Evolutionary conservation across 2,888 invertebrate species (phyloP), one percentile per base, ranked within the genome.

Genomic region (Spilosoma lubricipeda): DNA sequence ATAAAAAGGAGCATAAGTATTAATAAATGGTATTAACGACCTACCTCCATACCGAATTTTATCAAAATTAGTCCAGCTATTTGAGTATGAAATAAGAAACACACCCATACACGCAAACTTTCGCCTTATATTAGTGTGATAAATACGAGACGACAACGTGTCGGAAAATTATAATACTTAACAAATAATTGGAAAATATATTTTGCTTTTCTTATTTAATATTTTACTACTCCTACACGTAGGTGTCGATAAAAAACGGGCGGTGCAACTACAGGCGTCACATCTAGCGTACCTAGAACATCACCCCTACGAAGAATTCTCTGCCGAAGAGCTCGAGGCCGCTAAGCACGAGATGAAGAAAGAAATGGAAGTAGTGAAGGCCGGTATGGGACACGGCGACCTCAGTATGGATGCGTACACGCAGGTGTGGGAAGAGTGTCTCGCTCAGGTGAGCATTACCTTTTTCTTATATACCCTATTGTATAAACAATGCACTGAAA

Each of bases 391-490:
- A 0, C 99, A 99, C 89, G 99, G 99, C 0, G 99, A 99, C 59
- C 96, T 99, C 67, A 98, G 99, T 2, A 93, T 98, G 68, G 99
- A 99, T 82, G 98, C 98, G 0, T 99, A 99, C 90, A 97, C 98
- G 18, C 99, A 99, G 94, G 99, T 99, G 65, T 99, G 99, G 99
- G 98, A 99, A 90, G 99, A 99, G 94, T 99, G 99, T 92, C 96
- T 99, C 70, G 97, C 98, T 0, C 99, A 99, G 96, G 98, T 98
- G 68, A 23, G n/a, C 42, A 42, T 18, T 56, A 23, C 8, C 36
- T 39, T 36, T 39, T 66, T 39, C 33, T 66, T n/a, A 20, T 23
- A 52, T 52, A 52, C 56, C 56, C n/a, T 56, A n/a, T 23, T 5
- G 20, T 8, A 52, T 4, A 42, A 42, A 42, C 13, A 13, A 13